These are phyloP conservation scores for Teleogryllus oceanicus DNA, from an alignment of 2,888 invertebrate genomes.

Conservation along the genomic window DNA sequence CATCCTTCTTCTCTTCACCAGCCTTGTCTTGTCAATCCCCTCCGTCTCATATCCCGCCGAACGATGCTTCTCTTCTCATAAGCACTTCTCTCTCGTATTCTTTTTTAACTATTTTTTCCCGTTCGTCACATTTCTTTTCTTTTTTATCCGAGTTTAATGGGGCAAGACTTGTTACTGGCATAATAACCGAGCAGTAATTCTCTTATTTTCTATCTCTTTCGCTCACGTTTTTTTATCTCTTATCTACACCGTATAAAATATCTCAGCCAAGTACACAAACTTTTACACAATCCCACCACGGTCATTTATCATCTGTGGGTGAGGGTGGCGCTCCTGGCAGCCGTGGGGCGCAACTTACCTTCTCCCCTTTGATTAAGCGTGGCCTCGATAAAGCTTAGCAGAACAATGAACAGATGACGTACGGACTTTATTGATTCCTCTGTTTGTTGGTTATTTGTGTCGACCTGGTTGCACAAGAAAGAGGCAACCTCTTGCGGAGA, in stretches of 20 bases:
- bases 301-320: neutral
- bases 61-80: neutral
- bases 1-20: neutral
- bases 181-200: neutral
- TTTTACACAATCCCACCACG: conserved; percentile 18
- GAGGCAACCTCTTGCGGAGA: too few relatives aligned
- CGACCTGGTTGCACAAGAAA: neutral
- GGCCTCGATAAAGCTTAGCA: conserved; percentile 18
- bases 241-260: conserved; percentile 7
- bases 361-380: neutral
- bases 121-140: neutral
- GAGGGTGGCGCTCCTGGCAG: neutral
- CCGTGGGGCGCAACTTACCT: neutral
- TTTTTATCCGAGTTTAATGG: neutral
- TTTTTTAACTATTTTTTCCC: neutral
- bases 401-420: neutral
- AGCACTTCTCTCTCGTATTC: neutral
- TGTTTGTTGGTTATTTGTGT: neutral
- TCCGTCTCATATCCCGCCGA: neutral
- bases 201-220: neutral
- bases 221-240: neutral
- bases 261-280: neutral
- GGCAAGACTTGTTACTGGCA: conserved; percentile 6
- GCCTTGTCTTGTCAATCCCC: neutral
- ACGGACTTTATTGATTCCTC: conserved; percentile 4